Conservation (phyloP, 2,888 invertebrate genomes). For the Podabrus alpinus region DNA sequence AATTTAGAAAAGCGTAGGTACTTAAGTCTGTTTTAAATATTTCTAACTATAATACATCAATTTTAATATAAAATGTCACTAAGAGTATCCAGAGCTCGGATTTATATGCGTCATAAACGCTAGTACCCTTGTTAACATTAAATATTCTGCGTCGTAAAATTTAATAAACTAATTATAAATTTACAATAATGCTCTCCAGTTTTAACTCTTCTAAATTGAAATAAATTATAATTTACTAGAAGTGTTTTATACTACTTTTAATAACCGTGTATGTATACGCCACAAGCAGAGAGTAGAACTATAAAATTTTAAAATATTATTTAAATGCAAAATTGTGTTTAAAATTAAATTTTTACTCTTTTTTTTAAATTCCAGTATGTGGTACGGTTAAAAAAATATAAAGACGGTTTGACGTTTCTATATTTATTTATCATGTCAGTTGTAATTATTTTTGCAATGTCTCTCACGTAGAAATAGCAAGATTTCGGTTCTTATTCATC, state of each 20-base stretch:
- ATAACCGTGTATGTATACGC: background rate
- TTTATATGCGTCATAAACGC: background rate
- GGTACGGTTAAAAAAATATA: background rate
- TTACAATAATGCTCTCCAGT: background rate
- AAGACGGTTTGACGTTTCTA: background rate
- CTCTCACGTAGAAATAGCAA: no score
- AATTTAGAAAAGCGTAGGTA: background rate
- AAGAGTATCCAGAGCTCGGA: background rate
- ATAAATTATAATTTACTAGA: background rate
- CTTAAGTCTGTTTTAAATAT: background rate
- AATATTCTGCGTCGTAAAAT: background rate
- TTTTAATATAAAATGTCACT: background rate
- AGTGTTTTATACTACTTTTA: background rate
- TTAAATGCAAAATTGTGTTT: background rate
- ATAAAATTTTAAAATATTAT: background rate
- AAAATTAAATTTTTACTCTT: background rate
- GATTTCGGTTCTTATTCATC: no score
- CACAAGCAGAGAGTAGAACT: no score
- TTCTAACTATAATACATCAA: background rate
- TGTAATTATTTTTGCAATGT: no score
- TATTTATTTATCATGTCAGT: no score
- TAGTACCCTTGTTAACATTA: background rate
- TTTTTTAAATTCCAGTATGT: background rate
- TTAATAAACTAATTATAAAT: background rate
- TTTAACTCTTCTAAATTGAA: background rate